Percentiles rank a stretch among this genome's conserved stretches.
Conservation (phyloP, 64 coral and sea anemone genomes). For the Stichodactyla mertensii region DNA sequence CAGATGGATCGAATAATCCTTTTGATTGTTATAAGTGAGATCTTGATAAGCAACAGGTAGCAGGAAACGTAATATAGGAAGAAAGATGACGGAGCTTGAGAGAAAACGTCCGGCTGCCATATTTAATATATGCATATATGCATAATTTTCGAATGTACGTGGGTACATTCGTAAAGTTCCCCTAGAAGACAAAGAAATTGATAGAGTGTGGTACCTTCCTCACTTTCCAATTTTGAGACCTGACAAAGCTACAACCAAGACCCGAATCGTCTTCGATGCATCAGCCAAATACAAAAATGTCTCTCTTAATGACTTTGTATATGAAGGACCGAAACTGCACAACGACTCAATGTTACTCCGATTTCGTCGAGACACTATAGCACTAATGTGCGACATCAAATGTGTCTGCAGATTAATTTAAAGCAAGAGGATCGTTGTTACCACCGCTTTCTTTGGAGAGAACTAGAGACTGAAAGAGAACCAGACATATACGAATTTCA, state of each 20-base stretch:
- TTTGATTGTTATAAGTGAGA: too few species aligned
- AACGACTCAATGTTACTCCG: too few species aligned
- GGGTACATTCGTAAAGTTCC: constrained; percentile 30
- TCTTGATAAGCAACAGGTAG: too few species aligned
- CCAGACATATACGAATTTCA: constrained; percentile 69
- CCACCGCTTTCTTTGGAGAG: constrained; percentile 37
- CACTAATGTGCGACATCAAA: constrained; percentile 53
- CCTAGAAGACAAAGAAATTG: constrained; percentile 2
- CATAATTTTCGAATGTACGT: too few species aligned
- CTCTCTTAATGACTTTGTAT: too few species aligned
- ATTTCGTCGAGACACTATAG: too few species aligned
- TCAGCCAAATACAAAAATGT: constrained; percentile 18
- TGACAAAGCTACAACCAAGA: constrained; percentile 34
- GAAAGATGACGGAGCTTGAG: too few species aligned
- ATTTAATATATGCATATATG: too few species aligned
- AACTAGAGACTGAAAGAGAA: background rate
- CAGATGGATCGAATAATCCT: too few species aligned
- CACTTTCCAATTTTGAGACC: constrained; percentile 25
- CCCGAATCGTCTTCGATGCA: constrained; percentile 26
- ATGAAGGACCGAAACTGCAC: too few species aligned
- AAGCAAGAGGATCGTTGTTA: background rate
- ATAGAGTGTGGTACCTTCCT: constrained; percentile 23
- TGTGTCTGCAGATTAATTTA: constrained; percentile 39
- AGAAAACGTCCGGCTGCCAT: too few species aligned
- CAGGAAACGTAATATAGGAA: too few species aligned